Evolutionary conservation across 1,140 invertebrate species (phyloP), one percentile per base, ranked within the genome.

Genomic region (Tetramorium alpestre): DNA sequence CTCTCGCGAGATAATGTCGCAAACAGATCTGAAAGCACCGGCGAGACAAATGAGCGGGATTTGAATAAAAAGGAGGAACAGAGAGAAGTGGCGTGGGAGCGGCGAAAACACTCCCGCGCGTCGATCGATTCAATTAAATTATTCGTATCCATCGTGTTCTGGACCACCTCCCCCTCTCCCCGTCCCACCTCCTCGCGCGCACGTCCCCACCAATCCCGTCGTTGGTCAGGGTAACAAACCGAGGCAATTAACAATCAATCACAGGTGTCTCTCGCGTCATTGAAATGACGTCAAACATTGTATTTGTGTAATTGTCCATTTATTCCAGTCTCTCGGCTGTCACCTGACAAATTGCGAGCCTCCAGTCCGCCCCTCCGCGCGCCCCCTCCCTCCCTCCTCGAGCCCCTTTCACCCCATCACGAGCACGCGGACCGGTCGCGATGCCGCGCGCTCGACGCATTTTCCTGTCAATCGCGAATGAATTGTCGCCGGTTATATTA

Each of bases 221-320:
- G 87, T 89, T 88, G 90, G 92, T 86, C 91, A 92, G 93, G 93
- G 94, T 95, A 95, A 95, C 94, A 95, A 95, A 94, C 94, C 94
- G 94, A 94, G 94, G 93, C 95, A 95, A 95, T 95, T 95, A 95
- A 95, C 95, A 95, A 95, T 95, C 95, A 95, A 95, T 95, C 94
- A 95, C 94, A 93, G 94, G 93, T 94, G 94, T 94, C 94, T 95
- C 94, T 94, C 94, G 94, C 94, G 93, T 95, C 95, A 95, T 95
- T 95, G 94, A 95, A 95, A 95, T 95, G 94, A 95, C 94, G 94
- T 94, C 94, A 95, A 95, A 95, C 94, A 94, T 95, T 95, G 94
- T 94, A 95, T 95, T 95, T 94, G 94, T 94, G 94, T 95, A 95
- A 95, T 95, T 95, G 95, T 95, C 94, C 95, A 95, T 95, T 95